Conservation (phyloP, 2,113 vertebrate species). For the Scatophagus argus region DNA sequence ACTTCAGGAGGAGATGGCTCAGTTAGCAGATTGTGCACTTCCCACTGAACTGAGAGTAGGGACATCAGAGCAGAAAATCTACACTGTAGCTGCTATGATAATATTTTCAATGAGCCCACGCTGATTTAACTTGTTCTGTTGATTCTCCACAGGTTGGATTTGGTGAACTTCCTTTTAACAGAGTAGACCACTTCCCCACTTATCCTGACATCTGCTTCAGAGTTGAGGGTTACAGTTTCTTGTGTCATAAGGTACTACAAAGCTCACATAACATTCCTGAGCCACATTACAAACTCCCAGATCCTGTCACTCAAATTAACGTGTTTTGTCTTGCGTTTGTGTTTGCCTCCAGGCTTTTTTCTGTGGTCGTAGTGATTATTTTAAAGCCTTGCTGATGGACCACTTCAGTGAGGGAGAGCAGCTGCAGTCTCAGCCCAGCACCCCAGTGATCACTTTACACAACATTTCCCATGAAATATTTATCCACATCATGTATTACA, state of each 20-base stretch:
- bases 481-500: slow-evolving; percentile 91
- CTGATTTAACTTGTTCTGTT: neutral
- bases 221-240: slow-evolving; percentile 88
- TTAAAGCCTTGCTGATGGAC: slow-evolving; percentile 94
- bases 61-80: neutral
- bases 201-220: slow-evolving; percentile 94
- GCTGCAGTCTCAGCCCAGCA: slow-evolving; percentile 89
- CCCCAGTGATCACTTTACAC: slow-evolving; percentile 90
- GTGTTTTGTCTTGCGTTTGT: slow-evolving; percentile 5
- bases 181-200: slow-evolving; percentile 88
- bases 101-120: neutral
- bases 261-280: neutral
- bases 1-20: slow-evolving; percentile 92
- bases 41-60: slow-evolving; percentile 91
- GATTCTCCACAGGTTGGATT: slow-evolving; percentile 88
- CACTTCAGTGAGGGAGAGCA: slow-evolving; percentile 94
- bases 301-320: neutral
- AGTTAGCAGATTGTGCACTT: slow-evolving; percentile 92
- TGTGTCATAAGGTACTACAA: slow-evolving; percentile 93
- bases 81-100: neutral
- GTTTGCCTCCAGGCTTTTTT: slow-evolving; percentile 90
- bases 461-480: slow-evolving; percentile 92
- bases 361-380: slow-evolving; percentile 97
- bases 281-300: neutral
- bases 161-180: slow-evolving; percentile 93